Percentiles rank a stretch among this genome's conserved stretches.
These are phyloP conservation scores for Canis aureus DNA, from an alignment of 2,113 vertebrate species.

Conservation along the genomic window DNA sequence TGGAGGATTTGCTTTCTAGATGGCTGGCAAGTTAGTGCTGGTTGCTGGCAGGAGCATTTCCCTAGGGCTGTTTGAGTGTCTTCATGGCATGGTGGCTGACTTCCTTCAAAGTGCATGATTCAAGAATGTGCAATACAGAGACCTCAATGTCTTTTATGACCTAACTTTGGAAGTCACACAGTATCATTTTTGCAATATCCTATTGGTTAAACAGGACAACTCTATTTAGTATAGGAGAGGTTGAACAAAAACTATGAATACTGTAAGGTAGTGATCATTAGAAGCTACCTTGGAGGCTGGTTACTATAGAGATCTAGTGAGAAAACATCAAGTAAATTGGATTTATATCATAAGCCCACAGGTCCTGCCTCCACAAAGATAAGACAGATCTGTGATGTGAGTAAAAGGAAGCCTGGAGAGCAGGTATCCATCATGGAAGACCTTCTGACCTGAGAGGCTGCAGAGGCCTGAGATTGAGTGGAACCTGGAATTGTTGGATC, in stretches of 20 bases:
- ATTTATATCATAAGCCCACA: slow-evolving; percentile 54
- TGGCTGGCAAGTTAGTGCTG: background rate
- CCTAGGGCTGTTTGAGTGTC: background rate
- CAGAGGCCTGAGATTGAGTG: background rate
- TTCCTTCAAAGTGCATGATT: background rate
- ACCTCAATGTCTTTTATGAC: background rate
- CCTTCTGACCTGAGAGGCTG: slow-evolving; percentile 15
- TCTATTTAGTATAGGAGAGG: background rate
- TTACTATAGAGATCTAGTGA: background rate
- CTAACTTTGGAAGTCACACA: background rate
- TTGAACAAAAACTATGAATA: background rate
- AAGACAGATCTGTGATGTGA: background rate
- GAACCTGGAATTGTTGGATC: background rate
- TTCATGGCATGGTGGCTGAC: background rate
- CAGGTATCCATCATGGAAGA: background rate
- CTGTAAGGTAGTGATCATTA: background rate
- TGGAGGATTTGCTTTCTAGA: slow-evolving; percentile 11
- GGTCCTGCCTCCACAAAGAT: slow-evolving; percentile 32
- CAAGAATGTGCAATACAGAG: background rate
- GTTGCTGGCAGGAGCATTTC: background rate
- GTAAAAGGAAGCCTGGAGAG: background rate
- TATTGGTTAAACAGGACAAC: background rate
- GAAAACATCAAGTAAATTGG: background rate
- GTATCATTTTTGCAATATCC: background rate
- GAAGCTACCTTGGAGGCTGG: background rate